Evolutionary conservation across 2,797 vertebrate species (phyloP).

Genomic region (Arctocebus calabarensis): DNA sequence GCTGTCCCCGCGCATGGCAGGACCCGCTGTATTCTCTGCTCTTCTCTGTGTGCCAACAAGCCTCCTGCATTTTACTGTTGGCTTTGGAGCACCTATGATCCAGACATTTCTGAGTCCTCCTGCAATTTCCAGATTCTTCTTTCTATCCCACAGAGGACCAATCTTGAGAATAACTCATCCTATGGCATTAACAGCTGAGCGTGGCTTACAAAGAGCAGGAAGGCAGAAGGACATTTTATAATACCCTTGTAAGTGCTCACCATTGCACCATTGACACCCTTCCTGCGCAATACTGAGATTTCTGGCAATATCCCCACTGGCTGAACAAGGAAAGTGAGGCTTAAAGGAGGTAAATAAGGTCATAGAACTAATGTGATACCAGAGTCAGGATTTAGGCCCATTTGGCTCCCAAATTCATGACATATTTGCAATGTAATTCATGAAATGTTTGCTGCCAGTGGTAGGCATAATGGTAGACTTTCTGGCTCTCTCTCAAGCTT

Average conservation of each 20-base stretch:
- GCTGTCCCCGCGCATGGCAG: not conserved
- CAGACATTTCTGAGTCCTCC: not conserved
- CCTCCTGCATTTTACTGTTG: not conserved
- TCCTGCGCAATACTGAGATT: not conserved
- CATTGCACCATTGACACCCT: not conserved
- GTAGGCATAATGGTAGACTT: not conserved
- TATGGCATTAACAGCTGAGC: not conserved
- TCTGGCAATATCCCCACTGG: not conserved
- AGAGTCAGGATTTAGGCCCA: not conserved
- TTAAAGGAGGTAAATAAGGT: not conserved
- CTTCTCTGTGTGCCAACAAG: not conserved
- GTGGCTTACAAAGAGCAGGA: not conserved
- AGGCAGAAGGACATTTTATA: not conserved
- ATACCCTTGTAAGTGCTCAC: not conserved
- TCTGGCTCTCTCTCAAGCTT: not conserved
- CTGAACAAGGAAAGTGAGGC: not conserved
- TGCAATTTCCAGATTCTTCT: not conserved
- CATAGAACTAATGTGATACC: not conserved
- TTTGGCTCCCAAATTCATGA: not conserved
- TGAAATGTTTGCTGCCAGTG: not conserved
- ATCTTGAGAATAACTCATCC: not conserved
- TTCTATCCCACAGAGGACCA: not conserved
- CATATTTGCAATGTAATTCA: not conserved
- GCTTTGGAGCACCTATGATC: too few relatives aligned
- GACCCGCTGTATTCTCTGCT: not conserved